Evolutionary conservation across 1,140 invertebrate species (phyloP).

Genomic region (Olivierus martensii): DNA sequence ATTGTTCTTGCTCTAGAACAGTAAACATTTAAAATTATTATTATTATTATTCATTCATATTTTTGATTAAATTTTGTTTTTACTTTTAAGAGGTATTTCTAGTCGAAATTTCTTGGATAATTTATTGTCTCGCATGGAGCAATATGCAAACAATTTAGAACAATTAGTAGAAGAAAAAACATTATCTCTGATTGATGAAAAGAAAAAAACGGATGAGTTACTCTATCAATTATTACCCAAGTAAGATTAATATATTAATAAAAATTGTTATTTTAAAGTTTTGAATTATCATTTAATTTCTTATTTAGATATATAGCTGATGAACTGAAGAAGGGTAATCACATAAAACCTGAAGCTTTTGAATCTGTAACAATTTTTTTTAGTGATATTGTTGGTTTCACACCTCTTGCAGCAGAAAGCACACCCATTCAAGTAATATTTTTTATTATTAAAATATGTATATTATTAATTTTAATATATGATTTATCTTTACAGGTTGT

Average conservation of each 20-base stretch:
- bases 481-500: constrained; percentile 59
- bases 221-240: constrained; percentile 88
- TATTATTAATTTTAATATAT: constrained; percentile 47
- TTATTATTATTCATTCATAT: too few relatives aligned
- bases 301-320: constrained; percentile 39
- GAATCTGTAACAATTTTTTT: constrained; percentile 73
- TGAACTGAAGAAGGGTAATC: constrained; percentile 45
- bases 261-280: neutral
- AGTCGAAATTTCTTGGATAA: constrained; percentile 77
- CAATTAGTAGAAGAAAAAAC: constrained; percentile 87
- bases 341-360: constrained; percentile 18
- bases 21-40: neutral
- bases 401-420: constrained; percentile 85
- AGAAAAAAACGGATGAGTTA: constrained; percentile 89
- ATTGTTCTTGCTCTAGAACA: too few relatives aligned
- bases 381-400: constrained; percentile 97
- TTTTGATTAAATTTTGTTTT: too few relatives aligned
- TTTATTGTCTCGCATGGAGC: constrained; percentile 88
- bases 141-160: constrained; percentile 96
- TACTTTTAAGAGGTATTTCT: constrained; percentile 22
- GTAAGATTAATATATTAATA: constrained; percentile 34
- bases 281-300: constrained; percentile 37
- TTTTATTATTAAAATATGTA: constrained; percentile 65
- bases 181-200: constrained; percentile 88
- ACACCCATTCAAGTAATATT: constrained; percentile 60